Evolutionary conservation across 2,797 vertebrate genomes (phyloP).

Genomic region (Lates japonicus): DNA sequence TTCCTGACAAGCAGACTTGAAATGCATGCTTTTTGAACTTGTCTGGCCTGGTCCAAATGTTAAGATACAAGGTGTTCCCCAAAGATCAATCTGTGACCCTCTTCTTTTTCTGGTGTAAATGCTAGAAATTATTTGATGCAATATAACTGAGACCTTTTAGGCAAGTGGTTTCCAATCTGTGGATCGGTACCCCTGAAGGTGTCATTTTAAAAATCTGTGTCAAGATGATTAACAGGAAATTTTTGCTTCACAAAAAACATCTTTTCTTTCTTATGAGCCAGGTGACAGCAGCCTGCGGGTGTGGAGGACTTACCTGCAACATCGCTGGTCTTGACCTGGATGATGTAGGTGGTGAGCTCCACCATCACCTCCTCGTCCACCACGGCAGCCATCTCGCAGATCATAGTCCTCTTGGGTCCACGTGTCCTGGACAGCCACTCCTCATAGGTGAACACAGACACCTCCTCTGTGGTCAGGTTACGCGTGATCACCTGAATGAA

Average conservation of each 20-base stretch:
- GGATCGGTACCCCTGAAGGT: no score
- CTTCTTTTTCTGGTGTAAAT: slow-evolving; percentile 5
- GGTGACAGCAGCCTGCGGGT: background rate
- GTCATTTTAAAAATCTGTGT: no score
- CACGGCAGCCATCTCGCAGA: slow-evolving; percentile 94
- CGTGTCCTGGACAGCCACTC: slow-evolving; percentile 93
- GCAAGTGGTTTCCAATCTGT: no score
- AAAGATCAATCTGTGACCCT: background rate
- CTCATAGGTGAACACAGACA: slow-evolving; percentile 91
- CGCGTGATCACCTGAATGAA: slow-evolving; percentile 89
- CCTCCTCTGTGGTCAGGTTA: slow-evolving; percentile 90
- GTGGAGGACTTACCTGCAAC: slow-evolving; percentile 84
- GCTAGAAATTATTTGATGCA: background rate
- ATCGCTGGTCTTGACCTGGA: slow-evolving; percentile 95
- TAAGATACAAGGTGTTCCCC: slow-evolving; percentile 14
- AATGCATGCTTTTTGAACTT: background rate
- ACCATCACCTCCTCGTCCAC: slow-evolving; percentile 93
- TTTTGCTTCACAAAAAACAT: no score
- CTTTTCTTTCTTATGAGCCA: no score
- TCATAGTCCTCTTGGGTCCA: slow-evolving; percentile 87
- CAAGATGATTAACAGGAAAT: no score
- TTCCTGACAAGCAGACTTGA: slow-evolving; percentile 7
- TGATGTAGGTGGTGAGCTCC: slow-evolving; percentile 91
- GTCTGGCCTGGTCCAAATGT: background rate
- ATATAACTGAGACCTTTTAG: no score